Conservation (phyloP, 2,888 invertebrate species). For the Polyommatus icarus region DNA sequence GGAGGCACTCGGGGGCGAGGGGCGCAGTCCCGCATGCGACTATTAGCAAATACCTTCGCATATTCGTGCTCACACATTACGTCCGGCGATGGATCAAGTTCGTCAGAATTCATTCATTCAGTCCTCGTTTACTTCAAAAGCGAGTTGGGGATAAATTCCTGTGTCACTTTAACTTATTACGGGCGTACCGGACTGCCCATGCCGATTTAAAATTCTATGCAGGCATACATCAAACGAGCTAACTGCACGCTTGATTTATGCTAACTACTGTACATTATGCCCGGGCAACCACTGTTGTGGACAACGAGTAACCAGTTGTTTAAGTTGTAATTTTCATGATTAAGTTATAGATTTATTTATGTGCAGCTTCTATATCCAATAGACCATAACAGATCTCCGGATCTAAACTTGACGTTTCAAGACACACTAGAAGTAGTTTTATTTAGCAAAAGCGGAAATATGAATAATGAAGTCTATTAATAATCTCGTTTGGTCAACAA, state of each 20-base stretch:
- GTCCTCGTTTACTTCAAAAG: background rate
- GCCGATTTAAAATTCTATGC: slow-evolving; percentile 2
- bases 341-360: no score
- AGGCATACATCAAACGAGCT: background rate
- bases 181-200: background rate
- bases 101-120: background rate
- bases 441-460: no score
- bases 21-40: background rate
- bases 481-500: no score
- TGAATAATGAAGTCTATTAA: no score
- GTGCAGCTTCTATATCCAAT: no score
- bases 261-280: background rate
- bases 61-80: background rate
- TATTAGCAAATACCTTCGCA: background rate
- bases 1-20: background rate
- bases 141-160: background rate
- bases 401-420: no score
- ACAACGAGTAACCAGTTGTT: no score
- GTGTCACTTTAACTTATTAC: background rate
- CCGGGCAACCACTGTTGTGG: background rate
- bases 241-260: background rate
- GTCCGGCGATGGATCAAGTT: background rate
- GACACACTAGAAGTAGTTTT: no score
- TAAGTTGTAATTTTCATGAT: no score
- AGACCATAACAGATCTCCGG: no score